Percentiles rank a stretch among this genome's conserved stretches.
phyloP scores from a whole-genome alignment of 2,113 vertebrate genomes.

The Corydoras sp. region DNA sequence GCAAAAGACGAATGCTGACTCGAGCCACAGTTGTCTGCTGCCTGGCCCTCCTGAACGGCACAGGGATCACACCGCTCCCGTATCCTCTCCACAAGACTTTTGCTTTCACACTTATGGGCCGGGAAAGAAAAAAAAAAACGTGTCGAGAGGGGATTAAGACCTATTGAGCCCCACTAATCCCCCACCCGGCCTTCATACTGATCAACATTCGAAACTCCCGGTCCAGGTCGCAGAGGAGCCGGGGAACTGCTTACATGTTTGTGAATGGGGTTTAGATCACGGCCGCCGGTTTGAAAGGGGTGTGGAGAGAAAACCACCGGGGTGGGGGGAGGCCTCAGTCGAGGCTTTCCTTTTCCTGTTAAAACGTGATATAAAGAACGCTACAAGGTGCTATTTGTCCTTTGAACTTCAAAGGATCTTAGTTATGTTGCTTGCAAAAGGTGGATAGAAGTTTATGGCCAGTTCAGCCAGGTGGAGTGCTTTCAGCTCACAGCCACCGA shows the following conservation, averaged over 20 bases:
- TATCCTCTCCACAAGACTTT: constrained; percentile 41
- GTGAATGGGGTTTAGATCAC: constrained; percentile 35
- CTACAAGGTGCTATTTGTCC: constrained; percentile 46
- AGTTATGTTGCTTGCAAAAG: constrained; percentile 62
- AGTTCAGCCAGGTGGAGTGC: not conserved
- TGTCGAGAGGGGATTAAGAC: constrained; percentile 43
- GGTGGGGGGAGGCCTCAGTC: constrained; percentile 22
- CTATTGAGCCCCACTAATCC: constrained; percentile 22
- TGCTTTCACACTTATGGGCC: constrained; percentile 53
- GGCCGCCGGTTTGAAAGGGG: constrained; percentile 28
- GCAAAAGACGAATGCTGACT: constrained; percentile 14
- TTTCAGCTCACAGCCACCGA: too few species aligned
- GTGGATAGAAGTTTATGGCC: constrained; percentile 37
- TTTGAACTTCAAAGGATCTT: constrained; percentile 66
- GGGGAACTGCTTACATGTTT: constrained; percentile 38
- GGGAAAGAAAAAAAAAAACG: constrained; percentile 39
- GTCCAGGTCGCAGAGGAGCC: constrained; percentile 10
- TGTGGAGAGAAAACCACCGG: constrained; percentile 11
- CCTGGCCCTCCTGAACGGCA: constrained; percentile 10
- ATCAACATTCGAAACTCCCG: constrained; percentile 17
- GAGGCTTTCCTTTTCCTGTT: constrained; percentile 41
- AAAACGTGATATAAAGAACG: constrained; percentile 23
- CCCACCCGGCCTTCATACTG: constrained; percentile 27
- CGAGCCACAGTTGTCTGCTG: not conserved
- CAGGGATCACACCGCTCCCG: constrained; percentile 20